Evolutionary conservation across 2,888 invertebrate genomes (phyloP).

Genomic region (Hecatera dysodea): DNA sequence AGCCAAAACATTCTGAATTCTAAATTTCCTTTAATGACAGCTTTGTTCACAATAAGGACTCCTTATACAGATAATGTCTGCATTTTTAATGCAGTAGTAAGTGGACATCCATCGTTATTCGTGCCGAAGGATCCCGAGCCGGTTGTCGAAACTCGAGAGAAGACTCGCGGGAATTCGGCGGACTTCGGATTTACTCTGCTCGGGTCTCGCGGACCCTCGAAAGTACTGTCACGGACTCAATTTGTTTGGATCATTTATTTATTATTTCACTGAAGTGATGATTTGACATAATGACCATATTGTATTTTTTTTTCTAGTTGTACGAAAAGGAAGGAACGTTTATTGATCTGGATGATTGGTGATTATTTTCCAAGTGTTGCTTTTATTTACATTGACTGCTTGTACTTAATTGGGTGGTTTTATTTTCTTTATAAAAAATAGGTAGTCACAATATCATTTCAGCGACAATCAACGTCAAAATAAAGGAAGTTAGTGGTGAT

Average conservation of each 20-base stretch:
- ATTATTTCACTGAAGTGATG: background rate
- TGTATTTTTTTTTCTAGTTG: no score
- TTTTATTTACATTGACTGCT: no score
- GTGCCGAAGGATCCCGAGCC: slow-evolving; percentile 60
- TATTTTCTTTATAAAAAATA: no score
- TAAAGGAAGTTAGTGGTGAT: no score
- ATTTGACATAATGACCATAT: background rate
- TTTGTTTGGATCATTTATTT: slow-evolving; percentile 27
- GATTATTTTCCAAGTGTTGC: no score
- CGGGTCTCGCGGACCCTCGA: slow-evolving; percentile 68
- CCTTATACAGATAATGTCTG: slow-evolving; percentile 49
- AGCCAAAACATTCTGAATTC: slow-evolving; percentile 4
- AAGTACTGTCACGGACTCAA: slow-evolving; percentile 68
- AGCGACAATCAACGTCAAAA: no score
- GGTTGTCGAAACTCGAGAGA: slow-evolving; percentile 73
- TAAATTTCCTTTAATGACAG: slow-evolving; percentile 11
- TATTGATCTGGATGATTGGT: no score
- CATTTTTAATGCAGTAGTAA: slow-evolving; percentile 64
- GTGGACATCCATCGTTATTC: slow-evolving; percentile 61
- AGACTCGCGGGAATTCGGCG: slow-evolving; percentile 79
- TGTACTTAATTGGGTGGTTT: no score
- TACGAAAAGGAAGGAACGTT: no score
- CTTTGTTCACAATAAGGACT: slow-evolving; percentile 11
- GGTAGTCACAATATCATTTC: no score
- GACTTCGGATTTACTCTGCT: slow-evolving; percentile 77